Evolutionary conservation across 2,113 vertebrate species (phyloP), one percentile per base, ranked within the genome.

Genomic region (Carassius auratus): DNA sequence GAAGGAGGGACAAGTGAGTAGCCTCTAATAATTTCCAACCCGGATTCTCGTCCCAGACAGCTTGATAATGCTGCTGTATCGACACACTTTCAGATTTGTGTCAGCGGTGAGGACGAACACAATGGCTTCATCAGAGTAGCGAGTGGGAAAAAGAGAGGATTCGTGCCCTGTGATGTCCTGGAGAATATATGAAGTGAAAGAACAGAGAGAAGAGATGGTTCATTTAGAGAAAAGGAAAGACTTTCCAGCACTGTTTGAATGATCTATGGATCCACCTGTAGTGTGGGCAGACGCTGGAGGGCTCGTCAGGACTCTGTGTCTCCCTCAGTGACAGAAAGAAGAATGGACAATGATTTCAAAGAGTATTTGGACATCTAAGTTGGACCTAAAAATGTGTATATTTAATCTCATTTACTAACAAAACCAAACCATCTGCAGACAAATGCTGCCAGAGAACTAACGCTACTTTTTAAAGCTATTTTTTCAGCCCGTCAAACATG

Each of bases 111-210:
- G 91, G 95, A 95, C 9, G 97, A 98, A 82, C 93, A 87, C 0
- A 92, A 96, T 0, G 98, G 97, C 91, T 99, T 98, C 92, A 96
- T 99, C 93, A 94, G 94, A 91, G 98, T 99, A 86, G 93, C 92
- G 89, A 96, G 97, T 0, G 98, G 97, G 74, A 98, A 98, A 93
- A 99, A 98, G 93, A 96, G 92, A 91, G 98, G 98, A 84, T 97
- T 96, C 0, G 96, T 99, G 74, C 97, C 98, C 59, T 93, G 94
- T 30, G 96, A 99, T 0, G 89, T 98, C 85, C 94, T 99, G 81
- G 97, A 98, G 91, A 96, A 96, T 87, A 94, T 99, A 92, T 99
- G 97, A 99, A 87, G 77, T 78, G 33, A 12, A 33, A 15, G 71
- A 84, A 52, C 76, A 76, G 19, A 76, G 33, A 45, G 26, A 38